Conservation (phyloP, 2,113 vertebrate species). For the Cheilinus undulatus region DNA sequence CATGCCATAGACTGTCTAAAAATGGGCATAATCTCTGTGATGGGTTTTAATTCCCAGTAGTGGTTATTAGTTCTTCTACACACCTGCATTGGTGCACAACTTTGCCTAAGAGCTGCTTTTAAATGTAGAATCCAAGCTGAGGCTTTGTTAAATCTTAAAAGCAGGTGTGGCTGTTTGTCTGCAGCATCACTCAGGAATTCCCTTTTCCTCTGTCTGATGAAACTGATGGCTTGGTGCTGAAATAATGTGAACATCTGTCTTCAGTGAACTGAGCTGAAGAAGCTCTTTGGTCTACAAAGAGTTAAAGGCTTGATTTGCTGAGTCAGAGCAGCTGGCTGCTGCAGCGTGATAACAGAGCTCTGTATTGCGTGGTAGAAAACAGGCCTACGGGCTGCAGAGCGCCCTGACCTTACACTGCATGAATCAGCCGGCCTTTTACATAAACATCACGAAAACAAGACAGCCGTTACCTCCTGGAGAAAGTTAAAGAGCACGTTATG, state of each 20-base stretch:
- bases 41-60: no score
- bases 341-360: slow-evolving; percentile 40
- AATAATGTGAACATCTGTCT: not conserved
- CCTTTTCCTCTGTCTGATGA: not conserved
- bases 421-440: slow-evolving; percentile 22
- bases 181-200: not conserved
- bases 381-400: slow-evolving; percentile 16
- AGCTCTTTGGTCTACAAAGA: slow-evolving; percentile 27
- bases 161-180: not conserved
- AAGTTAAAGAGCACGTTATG: not conserved
- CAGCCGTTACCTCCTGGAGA: not conserved
- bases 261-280: not conserved
- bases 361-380: slow-evolving; percentile 21
- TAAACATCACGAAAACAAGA: slow-evolving; percentile 16
- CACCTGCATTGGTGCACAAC: not conserved
- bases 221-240: not conserved
- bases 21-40: no score
- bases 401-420: slow-evolving; percentile 10
- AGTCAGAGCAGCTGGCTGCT: slow-evolving; percentile 56
- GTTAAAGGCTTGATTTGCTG: slow-evolving; percentile 51
- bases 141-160: not conserved
- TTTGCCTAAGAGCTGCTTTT: not conserved
- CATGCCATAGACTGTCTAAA: no score
- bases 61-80: no score
- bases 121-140: not conserved